Evolutionary conservation across 2,888 invertebrate genomes (phyloP).

Genomic region (Meteorus colon): DNA sequence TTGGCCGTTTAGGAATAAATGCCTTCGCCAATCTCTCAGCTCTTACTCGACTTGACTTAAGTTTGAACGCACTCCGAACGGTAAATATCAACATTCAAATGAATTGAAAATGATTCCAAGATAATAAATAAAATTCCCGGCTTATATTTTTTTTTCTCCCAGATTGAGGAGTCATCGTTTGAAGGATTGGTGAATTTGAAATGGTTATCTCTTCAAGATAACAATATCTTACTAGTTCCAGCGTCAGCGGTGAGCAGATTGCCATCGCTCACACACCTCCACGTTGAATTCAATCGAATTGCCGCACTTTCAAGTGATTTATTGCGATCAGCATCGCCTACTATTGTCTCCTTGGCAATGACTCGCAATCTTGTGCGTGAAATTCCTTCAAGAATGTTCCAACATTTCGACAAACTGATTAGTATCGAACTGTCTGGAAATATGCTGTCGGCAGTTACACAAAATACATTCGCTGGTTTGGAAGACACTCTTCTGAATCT

Average conservation of each 20-base stretch:
- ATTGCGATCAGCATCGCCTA: constrained; percentile 82
- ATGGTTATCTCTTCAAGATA: constrained; percentile 87
- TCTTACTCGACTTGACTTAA: constrained; percentile 85
- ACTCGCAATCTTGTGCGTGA: constrained; percentile 91
- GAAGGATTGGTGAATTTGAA: constrained; percentile 86
- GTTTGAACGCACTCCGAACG: constrained; percentile 89
- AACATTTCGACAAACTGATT: constrained; percentile 83
- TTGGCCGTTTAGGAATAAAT: constrained; percentile 87
- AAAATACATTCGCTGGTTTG: constrained; percentile 84
- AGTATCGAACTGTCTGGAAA: constrained; percentile 88
- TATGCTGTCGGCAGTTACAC: constrained; percentile 81
- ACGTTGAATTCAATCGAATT: constrained; percentile 90
- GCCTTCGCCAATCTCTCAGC: constrained; percentile 85
- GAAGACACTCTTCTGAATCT: constrained; percentile 83
- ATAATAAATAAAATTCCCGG: background rate
- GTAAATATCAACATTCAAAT: constrained; percentile 75
- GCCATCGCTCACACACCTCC: constrained; percentile 82
- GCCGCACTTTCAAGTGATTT: constrained; percentile 89
- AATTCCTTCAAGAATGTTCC: constrained; percentile 86
- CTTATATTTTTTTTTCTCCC: constrained; percentile 48
- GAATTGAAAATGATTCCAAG: background rate
- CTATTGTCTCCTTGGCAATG: constrained; percentile 82
- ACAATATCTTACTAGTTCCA: constrained; percentile 90
- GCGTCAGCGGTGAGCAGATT: constrained; percentile 88
- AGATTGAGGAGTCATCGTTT: constrained; percentile 92